A percentile compares a stretch with the other conserved stretches of the same genome.
These are phyloP conservation scores for Pseudoips prasinana DNA, from an alignment of 2,888 invertebrate species.

Conservation along the genomic window DNA sequence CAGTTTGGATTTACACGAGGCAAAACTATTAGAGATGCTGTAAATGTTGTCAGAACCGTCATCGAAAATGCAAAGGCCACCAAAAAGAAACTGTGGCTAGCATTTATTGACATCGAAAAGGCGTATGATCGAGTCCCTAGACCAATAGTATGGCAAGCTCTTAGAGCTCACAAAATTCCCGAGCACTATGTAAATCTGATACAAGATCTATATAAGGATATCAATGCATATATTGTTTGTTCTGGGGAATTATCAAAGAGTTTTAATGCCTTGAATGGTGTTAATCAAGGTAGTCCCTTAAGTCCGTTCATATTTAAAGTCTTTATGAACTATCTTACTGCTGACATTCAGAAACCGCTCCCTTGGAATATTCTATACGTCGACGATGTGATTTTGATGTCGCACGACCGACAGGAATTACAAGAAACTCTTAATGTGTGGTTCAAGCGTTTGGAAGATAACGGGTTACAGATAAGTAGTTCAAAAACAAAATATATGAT, in stretches of 20 bases:
- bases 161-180: not conserved
- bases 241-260: not conserved
- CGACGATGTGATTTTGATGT: not conserved
- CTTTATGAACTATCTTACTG: not conserved
- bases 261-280: not conserved
- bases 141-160: constrained; percentile 2
- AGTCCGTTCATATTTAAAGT: not conserved
- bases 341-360: not conserved
- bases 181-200: not conserved
- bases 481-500: not conserved
- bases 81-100: no score
- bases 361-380: not conserved
- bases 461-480: not conserved
- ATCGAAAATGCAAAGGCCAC: no score
- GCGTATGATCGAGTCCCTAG: not conserved
- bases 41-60: no score
- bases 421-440: not conserved
- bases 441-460: not conserved
- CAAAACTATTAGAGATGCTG: no score
- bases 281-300: not conserved
- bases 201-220: not conserved
- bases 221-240: not conserved
- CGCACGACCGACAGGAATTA: not conserved
- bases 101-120: not conserved
- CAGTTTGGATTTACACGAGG: no score